Conservation (phyloP, 1,140 invertebrate genomes). For the Rhopalosiphum padi region DNA sequence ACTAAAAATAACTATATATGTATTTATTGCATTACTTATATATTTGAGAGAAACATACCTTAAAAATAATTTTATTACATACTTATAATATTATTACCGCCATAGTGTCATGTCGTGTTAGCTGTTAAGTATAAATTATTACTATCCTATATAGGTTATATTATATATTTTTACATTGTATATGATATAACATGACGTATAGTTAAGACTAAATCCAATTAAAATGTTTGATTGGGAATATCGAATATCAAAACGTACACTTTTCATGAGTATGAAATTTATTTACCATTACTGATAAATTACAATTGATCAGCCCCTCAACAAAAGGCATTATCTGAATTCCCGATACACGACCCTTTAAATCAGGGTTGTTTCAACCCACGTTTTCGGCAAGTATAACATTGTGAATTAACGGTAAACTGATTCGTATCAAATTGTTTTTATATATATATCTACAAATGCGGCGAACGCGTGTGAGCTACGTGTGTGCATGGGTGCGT, state of each 20-base stretch:
- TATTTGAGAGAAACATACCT: neutral
- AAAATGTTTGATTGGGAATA: neutral
- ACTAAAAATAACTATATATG: neutral
- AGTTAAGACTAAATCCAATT: neutral
- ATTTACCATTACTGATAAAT: conserved; percentile 29
- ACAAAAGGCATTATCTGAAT: conserved; percentile 45
- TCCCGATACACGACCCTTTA: conserved; percentile 23
- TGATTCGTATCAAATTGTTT: conserved; percentile 48
- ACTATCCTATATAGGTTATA: neutral
- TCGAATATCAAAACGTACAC: neutral
- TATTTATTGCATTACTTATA: too few relatives aligned
- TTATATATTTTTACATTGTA: neutral
- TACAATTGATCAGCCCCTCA: conserved; percentile 20
- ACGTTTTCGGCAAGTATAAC: conserved; percentile 22
- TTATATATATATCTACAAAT: neutral
- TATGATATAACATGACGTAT: neutral
- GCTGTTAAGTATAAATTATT: neutral
- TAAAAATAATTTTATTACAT: neutral
- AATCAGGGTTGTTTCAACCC: conserved; percentile 21
- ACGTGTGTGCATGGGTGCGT: neutral
- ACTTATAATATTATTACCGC: too few relatives aligned
- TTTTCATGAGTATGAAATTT: neutral
- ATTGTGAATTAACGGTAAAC: conserved; percentile 34
- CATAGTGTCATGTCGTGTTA: neutral
- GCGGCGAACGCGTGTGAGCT: neutral